phyloP scores from a whole-genome alignment of 2,888 invertebrate genomes.

The Syrphus vitripennis region DNA sequence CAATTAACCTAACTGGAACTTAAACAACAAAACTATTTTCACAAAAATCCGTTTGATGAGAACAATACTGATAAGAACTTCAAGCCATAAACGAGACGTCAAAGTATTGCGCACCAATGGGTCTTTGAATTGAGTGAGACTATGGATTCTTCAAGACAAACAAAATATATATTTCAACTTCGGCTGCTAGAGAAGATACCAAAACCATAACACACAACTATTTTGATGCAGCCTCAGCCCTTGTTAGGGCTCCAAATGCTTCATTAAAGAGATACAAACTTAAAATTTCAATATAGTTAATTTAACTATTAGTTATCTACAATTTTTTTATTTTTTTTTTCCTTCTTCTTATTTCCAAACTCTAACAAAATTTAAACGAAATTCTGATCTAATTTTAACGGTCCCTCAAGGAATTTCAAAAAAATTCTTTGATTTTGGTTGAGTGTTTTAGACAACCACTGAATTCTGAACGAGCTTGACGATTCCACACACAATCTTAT shows the following conservation, averaged over 20 bases:
- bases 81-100: neutral
- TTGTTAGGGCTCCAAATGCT: slow-evolving; percentile 79
- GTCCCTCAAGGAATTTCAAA: too few species aligned
- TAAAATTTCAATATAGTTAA: neutral
- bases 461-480: too few species aligned
- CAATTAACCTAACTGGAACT: slow-evolving; percentile 30
- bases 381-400: too few species aligned
- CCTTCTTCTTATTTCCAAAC: too few species aligned
- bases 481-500: too few species aligned
- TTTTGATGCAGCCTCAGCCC: slow-evolving; percentile 75
- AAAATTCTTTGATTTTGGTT: too few species aligned
- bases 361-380: too few species aligned
- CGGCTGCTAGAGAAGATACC: slow-evolving; percentile 35
- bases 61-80: slow-evolving; percentile 4
- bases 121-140: slow-evolving; percentile 12
- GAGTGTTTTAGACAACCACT: too few species aligned
- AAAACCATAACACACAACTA: neutral
- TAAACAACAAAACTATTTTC: slow-evolving; percentile 7
- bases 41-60: slow-evolving; percentile 17
- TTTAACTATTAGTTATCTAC: neutral
- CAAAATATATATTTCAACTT: slow-evolving; percentile 24
- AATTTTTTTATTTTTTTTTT: neutral
- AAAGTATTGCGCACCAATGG: neutral
- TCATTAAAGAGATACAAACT: slow-evolving; percentile 75
- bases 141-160: slow-evolving; percentile 22